Base-by-base conservation (phyloP, 2,797 vertebrate species). In the Avahi laniger region DNA sequence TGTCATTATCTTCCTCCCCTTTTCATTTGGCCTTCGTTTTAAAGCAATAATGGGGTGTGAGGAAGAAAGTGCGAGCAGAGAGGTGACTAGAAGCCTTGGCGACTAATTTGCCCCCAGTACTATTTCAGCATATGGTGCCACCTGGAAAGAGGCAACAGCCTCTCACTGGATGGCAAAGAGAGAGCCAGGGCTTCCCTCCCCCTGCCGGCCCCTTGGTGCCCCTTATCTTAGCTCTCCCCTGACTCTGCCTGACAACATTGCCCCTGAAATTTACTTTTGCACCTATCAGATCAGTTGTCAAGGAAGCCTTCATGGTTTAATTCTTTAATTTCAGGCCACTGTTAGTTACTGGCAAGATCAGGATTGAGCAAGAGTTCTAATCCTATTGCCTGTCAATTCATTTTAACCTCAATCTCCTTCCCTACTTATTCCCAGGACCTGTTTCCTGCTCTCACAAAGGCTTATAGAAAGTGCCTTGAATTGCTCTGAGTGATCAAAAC, bases 351-450 rank as follows among this genome's bases (percentile, higher is more conserved):
- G 26, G 0, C 86, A 97, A 97, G 94, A 98, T 97, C 61, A 95
- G 87, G 97, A 98, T 87, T 96, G 92, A 96, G 69, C 78, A 97
- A 92, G 92, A 95, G 94, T 93, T 98, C 98, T 98, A 98, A 98
- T 97, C 97, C 81, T 96, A 97, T 97, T 98, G 96, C 97, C 96
- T 98, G 98, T 97, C 98, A 98, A 97, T 98, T 98, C 96, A 54
- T 94, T 93, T 98, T 98, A 98, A 78, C 83, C 54, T 98, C 92
- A 93, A 33, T 97, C 96, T 97, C 98, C 85, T 84, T 96, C 73
- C 96, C 92, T 63, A 11, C 96, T 96, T 92, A 93, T 93, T 97
- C 95, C 96, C 95, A 88, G 95, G 97, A 96, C 76, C 89, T 89
- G 63, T 95, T 97, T 97, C 90, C 88, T 78, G 89, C 59, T 90